Base-by-base conservation (phyloP, 2,888 invertebrate species). In the Pristionchus mayeri region DNA sequence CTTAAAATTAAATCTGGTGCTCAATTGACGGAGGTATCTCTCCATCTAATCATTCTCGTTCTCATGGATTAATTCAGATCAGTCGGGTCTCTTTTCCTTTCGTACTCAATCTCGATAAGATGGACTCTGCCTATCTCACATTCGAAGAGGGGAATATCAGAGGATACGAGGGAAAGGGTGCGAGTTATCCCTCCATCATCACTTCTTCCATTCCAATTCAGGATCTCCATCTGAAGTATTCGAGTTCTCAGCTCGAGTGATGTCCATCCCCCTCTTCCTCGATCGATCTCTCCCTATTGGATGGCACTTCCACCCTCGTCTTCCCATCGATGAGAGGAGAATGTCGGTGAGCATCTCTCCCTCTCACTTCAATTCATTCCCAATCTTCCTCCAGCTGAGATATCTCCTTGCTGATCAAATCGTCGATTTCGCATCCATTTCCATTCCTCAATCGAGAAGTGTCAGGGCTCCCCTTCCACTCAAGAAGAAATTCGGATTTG, bases 41-140 rank as follows among this genome's bases (percentile, higher is more conserved):
- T 24, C 13, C 44, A n/a, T 44, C 50, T n/a, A 21, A 30, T 50
- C 21, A 4, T 30, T 3, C 13, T 50, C 1, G 0, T 4, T 11
- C 6, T 50, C 21, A 71, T 40, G 16, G 37, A 57, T 79, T 16
- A 52, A 40, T 48, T 30, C 79, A 89, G 90, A 86, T 88, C 4
- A 84, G 87, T 71, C 86, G 85, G 34, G 88, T 87, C 37, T 67
- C 86, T 7, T 88, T 87, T 40, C 92, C 96, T 7, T 95, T 98
- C 21, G 94, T 98, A 60, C 94, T 98, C 52, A 94, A 96, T 93
- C 93, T 98, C 84, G 94, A 95, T 27, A 93, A 94, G 84, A 90
- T 92, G 40, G 91, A 92, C 79, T 85, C 90, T 13, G 88, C 91
- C 0, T 91, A 91, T 21, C 94, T 98, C 11, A 96, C 97, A 0